Evolutionary conservation across 2,888 invertebrate genomes (phyloP).

Genomic region (Hesperia comma): DNA sequence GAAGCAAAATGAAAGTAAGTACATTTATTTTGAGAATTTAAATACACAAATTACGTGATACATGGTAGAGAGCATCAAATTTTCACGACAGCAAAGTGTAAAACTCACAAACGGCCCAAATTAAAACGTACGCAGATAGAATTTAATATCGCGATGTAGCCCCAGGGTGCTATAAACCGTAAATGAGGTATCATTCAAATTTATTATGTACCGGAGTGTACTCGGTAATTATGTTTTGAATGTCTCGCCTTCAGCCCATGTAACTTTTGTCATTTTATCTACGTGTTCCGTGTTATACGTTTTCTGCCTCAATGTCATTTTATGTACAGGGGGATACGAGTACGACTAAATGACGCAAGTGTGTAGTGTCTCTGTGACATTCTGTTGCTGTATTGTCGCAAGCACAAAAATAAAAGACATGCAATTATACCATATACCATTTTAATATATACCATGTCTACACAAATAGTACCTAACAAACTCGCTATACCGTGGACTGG

Average conservation of each 20-base stretch:
- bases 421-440: too few species aligned
- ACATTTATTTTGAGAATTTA: too few species aligned
- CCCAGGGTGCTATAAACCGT: conserved; percentile 10
- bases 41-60: too few species aligned
- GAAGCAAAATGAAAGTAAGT: too few species aligned
- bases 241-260: conserved; percentile 4
- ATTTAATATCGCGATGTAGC: conserved; percentile 24
- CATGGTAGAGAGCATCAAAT: neutral
- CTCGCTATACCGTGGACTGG: too few species aligned
- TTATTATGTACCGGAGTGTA: conserved; percentile 23
- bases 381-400: too few species aligned
- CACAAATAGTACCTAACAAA: too few species aligned
- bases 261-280: conserved; percentile 20
- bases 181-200: conserved; percentile 26
- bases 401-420: too few species aligned
- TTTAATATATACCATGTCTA: too few species aligned
- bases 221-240: conserved; percentile 24
- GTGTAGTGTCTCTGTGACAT: too few species aligned
- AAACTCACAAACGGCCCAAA: conserved; percentile 16
- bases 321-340: too few species aligned
- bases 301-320: neutral
- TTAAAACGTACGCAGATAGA: conserved; percentile 25
- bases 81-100: conserved; percentile 7
- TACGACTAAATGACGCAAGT: too few species aligned
- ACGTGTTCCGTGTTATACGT: conserved; percentile 3